Evolutionary conservation across 2,888 invertebrate species (phyloP).

Genomic region (Choreutis nemorana): DNA sequence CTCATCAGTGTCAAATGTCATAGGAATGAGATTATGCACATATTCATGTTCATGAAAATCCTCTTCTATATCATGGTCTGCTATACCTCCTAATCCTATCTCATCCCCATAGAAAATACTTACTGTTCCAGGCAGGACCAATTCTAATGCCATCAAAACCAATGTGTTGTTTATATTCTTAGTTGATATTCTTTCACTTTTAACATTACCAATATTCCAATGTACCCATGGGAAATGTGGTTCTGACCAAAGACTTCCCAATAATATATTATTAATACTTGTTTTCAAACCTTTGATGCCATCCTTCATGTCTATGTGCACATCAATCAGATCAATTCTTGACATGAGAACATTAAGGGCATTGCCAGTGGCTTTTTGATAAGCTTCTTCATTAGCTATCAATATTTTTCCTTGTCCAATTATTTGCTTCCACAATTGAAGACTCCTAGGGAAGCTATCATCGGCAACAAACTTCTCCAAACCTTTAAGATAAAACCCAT

Average conservation of each 20-base stretch:
- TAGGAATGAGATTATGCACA: slow-evolving; percentile 73
- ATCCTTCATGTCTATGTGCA: slow-evolving; percentile 67
- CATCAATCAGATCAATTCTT: slow-evolving; percentile 76
- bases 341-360: slow-evolving; percentile 69
- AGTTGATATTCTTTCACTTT: slow-evolving; percentile 67
- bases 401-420: slow-evolving; percentile 70
- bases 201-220: slow-evolving; percentile 77
- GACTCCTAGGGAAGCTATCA: slow-evolving; percentile 59
- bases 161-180: slow-evolving; percentile 70
- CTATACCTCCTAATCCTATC: slow-evolving; percentile 72
- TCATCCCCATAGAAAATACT: slow-evolving; percentile 94
- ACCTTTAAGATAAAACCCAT: slow-evolving; percentile 90
- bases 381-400: slow-evolving; percentile 69
- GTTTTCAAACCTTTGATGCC: slow-evolving; percentile 66
- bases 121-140: slow-evolving; percentile 86
- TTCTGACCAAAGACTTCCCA: slow-evolving; percentile 68
- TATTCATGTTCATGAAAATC: slow-evolving; percentile 68
- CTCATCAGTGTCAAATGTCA: slow-evolving; percentile 66
- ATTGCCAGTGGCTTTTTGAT: slow-evolving; percentile 47
- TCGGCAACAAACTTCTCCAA: slow-evolving; percentile 73
- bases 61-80: slow-evolving; percentile 53
- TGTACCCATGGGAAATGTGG: slow-evolving; percentile 78
- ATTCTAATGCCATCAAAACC: slow-evolving; percentile 75
- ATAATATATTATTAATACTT: slow-evolving; percentile 65
- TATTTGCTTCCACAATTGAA: slow-evolving; percentile 74